Percentiles rank a stretch among this genome's conserved stretches.
phyloP scores from a whole-genome alignment of 2,113 vertebrate genomes.

The Oenanthe oenanthe region DNA sequence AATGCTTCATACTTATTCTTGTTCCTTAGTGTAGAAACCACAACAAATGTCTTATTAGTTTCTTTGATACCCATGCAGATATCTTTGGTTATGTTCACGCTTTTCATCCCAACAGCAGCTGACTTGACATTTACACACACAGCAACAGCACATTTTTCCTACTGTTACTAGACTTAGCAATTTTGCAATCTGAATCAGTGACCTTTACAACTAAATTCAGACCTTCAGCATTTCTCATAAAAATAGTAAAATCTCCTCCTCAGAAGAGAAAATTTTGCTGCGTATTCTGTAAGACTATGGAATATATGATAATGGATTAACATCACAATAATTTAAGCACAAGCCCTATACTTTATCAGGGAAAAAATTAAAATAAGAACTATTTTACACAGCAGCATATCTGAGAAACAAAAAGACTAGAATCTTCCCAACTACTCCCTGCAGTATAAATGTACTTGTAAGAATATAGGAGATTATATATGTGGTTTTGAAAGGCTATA shows the following conservation, averaged over 20 bases:
- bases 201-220: conserved; percentile 48
- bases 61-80: conserved; percentile 14
- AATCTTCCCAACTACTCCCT: neutral
- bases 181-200: conserved; percentile 33
- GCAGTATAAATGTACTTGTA: neutral
- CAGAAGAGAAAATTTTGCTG: neutral
- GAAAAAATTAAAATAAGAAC: neutral
- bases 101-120: conserved; percentile 15
- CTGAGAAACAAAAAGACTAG: neutral
- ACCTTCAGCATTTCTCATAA: conserved; percentile 26
- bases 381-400: neutral
- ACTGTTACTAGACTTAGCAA: conserved; percentile 32
- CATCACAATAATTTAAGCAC: neutral
- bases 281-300: neutral
- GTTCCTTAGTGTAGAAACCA: neutral
- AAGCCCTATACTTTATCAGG: neutral
- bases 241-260: conserved; percentile 19
- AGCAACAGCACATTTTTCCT: conserved; percentile 24
- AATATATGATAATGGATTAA: neutral
- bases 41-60: conserved; percentile 44
- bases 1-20: neutral
- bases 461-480: neutral
- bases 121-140: conserved; percentile 64
- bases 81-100: conserved; percentile 22
- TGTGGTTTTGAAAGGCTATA: neutral